These are phyloP conservation scores for Pimephales promelas DNA, from an alignment of 2,113 vertebrate species.

Conservation along the genomic window DNA sequence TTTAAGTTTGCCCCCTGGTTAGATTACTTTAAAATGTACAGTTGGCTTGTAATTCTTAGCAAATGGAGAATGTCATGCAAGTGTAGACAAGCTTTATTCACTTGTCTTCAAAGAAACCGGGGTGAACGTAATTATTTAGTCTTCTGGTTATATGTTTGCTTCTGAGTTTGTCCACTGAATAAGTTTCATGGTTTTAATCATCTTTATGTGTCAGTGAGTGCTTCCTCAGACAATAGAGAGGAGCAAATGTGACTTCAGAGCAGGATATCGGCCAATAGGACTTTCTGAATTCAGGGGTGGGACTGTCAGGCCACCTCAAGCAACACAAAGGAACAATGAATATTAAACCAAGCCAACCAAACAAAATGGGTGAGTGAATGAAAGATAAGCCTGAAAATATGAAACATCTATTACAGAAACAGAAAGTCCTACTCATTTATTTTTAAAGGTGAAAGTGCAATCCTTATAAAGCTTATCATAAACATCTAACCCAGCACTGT, in stretches of 20 bases:
- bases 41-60: not conserved
- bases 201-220: not conserved
- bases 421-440: too few relatives aligned
- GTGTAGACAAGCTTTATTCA: not conserved
- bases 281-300: constrained; percentile 60
- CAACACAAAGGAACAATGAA: constrained; percentile 67
- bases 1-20: not conserved
- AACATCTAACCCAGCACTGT: too few relatives aligned
- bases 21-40: not conserved
- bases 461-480: too few relatives aligned
- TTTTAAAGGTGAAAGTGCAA: too few relatives aligned
- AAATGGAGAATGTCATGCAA: not conserved
- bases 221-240: not conserved
- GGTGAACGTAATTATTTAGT: not conserved
- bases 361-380: constrained; percentile 18
- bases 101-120: not conserved
- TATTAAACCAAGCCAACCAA: constrained; percentile 57
- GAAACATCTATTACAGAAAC: too few relatives aligned
- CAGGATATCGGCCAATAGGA: constrained; percentile 63
- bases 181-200: not conserved
- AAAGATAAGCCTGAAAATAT: not conserved
- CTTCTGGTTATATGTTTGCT: not conserved
- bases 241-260: not conserved
- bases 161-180: not conserved
- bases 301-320: constrained; percentile 73